These are phyloP conservation scores for Ianthella basta DNA, from an alignment of 37 sponge, comb jelly and placozoan genomes.

Conservation along the genomic window DNA sequence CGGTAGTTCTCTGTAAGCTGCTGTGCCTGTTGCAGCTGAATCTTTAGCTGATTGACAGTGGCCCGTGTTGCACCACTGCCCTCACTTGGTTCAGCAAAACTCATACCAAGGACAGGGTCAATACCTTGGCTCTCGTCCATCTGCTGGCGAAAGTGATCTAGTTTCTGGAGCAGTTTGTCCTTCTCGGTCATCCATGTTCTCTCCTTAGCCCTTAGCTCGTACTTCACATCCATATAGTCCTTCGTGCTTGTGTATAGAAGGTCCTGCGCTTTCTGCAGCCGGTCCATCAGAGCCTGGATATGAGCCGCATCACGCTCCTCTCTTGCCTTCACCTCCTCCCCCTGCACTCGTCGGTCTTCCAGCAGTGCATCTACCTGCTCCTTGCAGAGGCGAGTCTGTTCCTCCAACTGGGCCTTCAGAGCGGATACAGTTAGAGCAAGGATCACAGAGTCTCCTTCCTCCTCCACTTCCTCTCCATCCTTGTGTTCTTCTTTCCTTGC, in stretches of 20 bases:
- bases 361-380: constrained; percentile 93
- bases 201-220: constrained; percentile 84
- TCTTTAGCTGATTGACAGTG: constrained; percentile 57
- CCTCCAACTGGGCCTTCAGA: constrained; percentile 91
- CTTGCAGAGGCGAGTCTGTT: constrained; percentile 88
- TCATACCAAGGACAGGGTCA: constrained; percentile 64
- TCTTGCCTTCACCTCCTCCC: constrained; percentile 77
- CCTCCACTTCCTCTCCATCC: neutral
- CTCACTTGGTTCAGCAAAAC: constrained; percentile 18
- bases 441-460: constrained; percentile 49
- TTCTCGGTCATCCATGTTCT: constrained; percentile 91
- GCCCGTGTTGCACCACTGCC: constrained; percentile 17
- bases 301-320: constrained; percentile 71
- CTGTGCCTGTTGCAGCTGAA: constrained; percentile 85
- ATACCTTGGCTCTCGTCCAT: constrained; percentile 45
- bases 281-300: constrained; percentile 74
- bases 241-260: constrained; percentile 97
- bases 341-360: constrained; percentile 80
- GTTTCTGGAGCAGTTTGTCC: constrained; percentile 78
- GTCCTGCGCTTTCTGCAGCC: constrained; percentile 85
- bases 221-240: constrained; percentile 95
- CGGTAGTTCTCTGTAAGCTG: constrained; percentile 98
- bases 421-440: constrained; percentile 85
- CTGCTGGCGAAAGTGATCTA: constrained; percentile 75
- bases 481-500: neutral